Evolutionary conservation across 1,140 invertebrate species (phyloP).

Genomic region (Coptotermes formosanus): DNA sequence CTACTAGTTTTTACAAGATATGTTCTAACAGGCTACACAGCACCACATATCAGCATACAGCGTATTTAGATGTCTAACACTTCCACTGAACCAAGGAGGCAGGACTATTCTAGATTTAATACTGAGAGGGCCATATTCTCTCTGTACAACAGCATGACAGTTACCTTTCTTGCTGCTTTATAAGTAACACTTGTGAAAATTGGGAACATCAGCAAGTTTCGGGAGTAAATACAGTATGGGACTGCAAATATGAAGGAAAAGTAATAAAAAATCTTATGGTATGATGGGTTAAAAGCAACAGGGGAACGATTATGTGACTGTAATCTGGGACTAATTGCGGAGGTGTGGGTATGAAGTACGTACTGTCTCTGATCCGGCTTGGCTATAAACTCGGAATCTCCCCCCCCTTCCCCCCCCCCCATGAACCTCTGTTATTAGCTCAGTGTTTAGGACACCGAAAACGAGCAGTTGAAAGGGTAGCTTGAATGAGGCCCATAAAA

Average conservation of each 20-base stretch:
- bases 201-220: no score
- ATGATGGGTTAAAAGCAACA: neutral
- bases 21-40: no score
- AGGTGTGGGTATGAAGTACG: neutral
- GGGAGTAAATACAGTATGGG: no score
- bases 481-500: slow-evolving; percentile 8
- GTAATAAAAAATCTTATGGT: neutral
- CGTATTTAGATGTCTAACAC: no score
- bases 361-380: neutral
- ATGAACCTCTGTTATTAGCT: neutral
- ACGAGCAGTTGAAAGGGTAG: slow-evolving; percentile 5
- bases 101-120: no score
- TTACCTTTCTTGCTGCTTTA: no score
- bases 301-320: neutral
- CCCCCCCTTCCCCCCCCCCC: neutral
- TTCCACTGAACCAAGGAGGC: no score
- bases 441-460: slow-evolving; percentile 4
- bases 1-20: no score
- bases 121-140: no score
- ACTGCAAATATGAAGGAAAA: neutral
- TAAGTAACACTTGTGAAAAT: no score
- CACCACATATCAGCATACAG: no score
- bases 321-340: neutral
- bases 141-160: no score
- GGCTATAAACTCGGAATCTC: neutral